A percentile compares a stretch with the other conserved stretches of the same genome.
phyloP scores from a whole-genome alignment of 1,140 invertebrate species.

The Ctenoplectra terminalis region DNA sequence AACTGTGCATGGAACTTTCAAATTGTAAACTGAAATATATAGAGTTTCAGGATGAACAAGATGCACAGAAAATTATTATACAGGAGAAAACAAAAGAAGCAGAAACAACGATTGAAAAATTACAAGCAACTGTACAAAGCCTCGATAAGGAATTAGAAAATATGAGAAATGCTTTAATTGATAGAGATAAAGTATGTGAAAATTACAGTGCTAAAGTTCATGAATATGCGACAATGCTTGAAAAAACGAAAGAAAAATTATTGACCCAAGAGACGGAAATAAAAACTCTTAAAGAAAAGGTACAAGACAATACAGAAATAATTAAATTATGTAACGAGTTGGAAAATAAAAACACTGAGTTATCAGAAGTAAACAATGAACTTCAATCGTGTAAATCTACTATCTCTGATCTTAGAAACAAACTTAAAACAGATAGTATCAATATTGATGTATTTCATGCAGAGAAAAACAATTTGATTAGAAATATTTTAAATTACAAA shows the following conservation, averaged over 20 bases:
- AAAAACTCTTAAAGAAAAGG: conserved; percentile 52
- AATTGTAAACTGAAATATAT: conserved; percentile 74
- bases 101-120: conserved; percentile 59
- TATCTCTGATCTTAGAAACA: conserved; percentile 66
- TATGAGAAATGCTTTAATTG: conserved; percentile 49
- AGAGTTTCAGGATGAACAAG: conserved; percentile 63
- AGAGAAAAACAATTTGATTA: conserved; percentile 66
- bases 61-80: conserved; percentile 55
- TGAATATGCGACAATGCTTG: conserved; percentile 57
- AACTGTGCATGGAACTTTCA: conserved; percentile 81
- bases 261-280: conserved; percentile 54
- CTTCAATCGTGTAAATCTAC: conserved; percentile 63
- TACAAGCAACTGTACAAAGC: conserved; percentile 60
- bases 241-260: conserved; percentile 65
- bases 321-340: conserved; percentile 58
- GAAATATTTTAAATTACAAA: conserved; percentile 65
- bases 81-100: conserved; percentile 48
- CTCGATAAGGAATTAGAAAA: conserved; percentile 68
- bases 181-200: conserved; percentile 66
- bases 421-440: conserved; percentile 43
- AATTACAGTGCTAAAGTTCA: conserved; percentile 66
- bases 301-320: conserved; percentile 62
- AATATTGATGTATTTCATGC: conserved; percentile 58
- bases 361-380: conserved; percentile 60
- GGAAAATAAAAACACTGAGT: conserved; percentile 65